These are phyloP conservation scores for Philopotamus ludificatus DNA, from an alignment of 1,140 invertebrate genomes.

Conservation along the genomic window DNA sequence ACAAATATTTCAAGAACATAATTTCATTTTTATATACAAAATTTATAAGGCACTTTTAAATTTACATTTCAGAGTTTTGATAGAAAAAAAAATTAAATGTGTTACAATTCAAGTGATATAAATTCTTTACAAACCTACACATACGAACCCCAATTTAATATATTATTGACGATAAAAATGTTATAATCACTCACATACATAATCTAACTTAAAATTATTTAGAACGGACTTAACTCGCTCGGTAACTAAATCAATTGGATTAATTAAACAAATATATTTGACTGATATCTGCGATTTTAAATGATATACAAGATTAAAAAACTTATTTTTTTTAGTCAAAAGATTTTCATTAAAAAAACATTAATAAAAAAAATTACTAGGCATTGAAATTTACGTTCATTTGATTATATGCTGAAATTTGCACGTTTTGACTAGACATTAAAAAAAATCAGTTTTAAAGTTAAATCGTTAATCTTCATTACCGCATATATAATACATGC, in stretches of 20 bases:
- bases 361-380: background rate
- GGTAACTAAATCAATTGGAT: background rate
- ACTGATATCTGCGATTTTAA: no score
- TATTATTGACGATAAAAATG: background rate
- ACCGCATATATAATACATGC: background rate
- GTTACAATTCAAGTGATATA: background rate
- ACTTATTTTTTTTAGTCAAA: background rate
- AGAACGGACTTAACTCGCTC: background rate
- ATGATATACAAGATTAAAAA: no score
- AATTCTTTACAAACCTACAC: no score
- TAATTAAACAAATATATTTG: background rate
- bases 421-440: slow-evolving; percentile 4
- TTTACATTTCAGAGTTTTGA: background rate
- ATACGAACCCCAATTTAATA: no score
- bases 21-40: no score
- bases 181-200: background rate
- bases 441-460: background rate
- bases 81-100: background rate
- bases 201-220: background rate
- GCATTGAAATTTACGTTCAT: background rate
- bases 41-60: background rate
- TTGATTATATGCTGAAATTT: background rate
- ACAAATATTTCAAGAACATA: no score
- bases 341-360: background rate
- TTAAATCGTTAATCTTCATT: background rate